Conservation (phyloP, 2,888 invertebrate genomes). For the Cantharis lateralis region DNA sequence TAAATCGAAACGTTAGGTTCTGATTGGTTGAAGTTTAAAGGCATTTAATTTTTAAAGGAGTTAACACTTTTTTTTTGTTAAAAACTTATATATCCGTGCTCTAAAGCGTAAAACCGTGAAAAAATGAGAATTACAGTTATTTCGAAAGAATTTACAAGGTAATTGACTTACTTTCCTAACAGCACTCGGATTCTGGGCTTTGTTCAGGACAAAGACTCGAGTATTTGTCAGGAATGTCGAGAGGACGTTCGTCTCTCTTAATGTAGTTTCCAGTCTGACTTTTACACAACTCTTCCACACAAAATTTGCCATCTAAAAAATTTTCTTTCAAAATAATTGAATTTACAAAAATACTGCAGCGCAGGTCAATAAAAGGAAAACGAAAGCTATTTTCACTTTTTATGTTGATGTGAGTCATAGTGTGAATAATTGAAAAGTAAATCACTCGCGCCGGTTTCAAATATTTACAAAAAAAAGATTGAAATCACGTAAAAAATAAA, state of each 20-base stretch:
- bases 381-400: background rate
- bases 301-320: background rate
- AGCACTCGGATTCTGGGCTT: constrained; percentile 40
- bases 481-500: too few relatives aligned
- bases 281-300: background rate
- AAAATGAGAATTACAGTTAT: background rate
- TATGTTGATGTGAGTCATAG: background rate
- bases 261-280: constrained; percentile 34
- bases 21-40: too few relatives aligned
- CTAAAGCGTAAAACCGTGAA: too few relatives aligned
- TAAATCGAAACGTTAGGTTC: too few relatives aligned
- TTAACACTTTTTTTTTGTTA: too few relatives aligned
- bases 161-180: constrained; percentile 34
- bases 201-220: constrained; percentile 34
- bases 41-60: too few relatives aligned
- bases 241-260: constrained; percentile 34
- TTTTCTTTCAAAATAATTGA: background rate
- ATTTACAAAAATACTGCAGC: background rate
- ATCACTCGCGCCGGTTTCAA: background rate
- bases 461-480: too few relatives aligned
- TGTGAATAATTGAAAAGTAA: background rate
- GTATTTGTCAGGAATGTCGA: constrained; percentile 14
- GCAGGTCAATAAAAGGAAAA: background rate
- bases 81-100: background rate
- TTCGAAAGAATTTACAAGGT: background rate